Percentiles rank a stretch among this genome's conserved stretches.
phyloP scores from a whole-genome alignment of 2,888 invertebrate genomes.

The Thereva unica region DNA sequence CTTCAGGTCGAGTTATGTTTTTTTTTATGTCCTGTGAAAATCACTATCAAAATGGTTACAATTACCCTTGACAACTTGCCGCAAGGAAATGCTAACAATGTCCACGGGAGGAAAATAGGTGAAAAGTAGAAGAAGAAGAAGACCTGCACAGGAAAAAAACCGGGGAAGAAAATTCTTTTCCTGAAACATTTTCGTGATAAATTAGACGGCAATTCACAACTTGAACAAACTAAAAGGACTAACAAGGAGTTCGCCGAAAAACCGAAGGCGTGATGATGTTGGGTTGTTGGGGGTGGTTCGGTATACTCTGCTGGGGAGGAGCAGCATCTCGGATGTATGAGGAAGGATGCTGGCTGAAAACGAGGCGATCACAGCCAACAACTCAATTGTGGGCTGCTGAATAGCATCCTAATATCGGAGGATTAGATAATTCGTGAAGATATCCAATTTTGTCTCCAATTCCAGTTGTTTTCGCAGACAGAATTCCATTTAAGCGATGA shows the following conservation, averaged over 20 bases:
- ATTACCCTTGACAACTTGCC: too few species aligned
- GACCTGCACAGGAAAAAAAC: background rate
- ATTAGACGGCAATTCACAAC: conserved; percentile 36
- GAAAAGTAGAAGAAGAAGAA: background rate
- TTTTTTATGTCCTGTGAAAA: too few species aligned
- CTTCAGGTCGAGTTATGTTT: too few species aligned
- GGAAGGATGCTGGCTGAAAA: background rate
- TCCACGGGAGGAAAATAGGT: too few species aligned
- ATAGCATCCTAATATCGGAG: conserved; percentile 34
- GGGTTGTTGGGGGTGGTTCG: too few species aligned
- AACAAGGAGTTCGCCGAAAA: background rate
- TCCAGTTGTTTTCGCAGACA: conserved; percentile 35
- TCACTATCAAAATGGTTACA: too few species aligned
- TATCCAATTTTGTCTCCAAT: conserved; percentile 37
- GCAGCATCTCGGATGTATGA: background rate
- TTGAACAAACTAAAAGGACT: conserved; percentile 1
- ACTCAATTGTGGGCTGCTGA: conserved; percentile 28
- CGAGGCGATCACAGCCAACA: background rate
- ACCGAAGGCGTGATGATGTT: conserved; percentile 5
- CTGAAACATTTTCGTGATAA: background rate
- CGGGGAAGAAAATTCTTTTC: conserved; percentile 1
- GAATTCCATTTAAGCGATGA: conserved; percentile 41
- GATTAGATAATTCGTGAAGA: conserved; percentile 39
- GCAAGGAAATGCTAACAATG: too few species aligned
- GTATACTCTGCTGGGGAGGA: too few species aligned